Conservation (phyloP, 92 coral and sea anemone genomes). For the Bergia sp. region DNA sequence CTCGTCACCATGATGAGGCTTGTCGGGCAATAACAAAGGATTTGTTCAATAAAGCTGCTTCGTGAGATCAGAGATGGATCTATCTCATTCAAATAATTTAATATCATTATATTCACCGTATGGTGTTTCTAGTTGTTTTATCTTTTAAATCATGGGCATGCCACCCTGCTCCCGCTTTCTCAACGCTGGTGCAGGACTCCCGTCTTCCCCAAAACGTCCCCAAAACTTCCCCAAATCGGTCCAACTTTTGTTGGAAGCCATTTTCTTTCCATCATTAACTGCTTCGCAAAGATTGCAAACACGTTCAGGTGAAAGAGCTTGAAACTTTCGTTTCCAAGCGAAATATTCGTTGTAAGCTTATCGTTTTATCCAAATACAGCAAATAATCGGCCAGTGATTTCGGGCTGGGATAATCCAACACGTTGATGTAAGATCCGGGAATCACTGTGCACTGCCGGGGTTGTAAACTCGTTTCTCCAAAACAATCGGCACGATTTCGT, state of each 20-base stretch:
- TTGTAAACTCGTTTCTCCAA: conserved; percentile 54
- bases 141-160: no score
- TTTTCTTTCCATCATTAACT: conserved; percentile 9
- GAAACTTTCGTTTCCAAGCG: conserved; percentile 54
- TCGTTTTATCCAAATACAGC: conserved; percentile 68
- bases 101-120: no score
- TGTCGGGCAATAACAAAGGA: no score
- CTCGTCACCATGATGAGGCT: no score
- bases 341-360: conserved; percentile 68
- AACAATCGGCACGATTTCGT: conserved; percentile 54
- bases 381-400: conserved; percentile 62
- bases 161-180: neutral
- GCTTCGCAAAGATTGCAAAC: conserved; percentile 51
- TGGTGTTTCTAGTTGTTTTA: no score
- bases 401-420: conserved; percentile 66
- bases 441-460: conserved; percentile 51
- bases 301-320: neutral
- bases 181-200: neutral
- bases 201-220: neutral
- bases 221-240: neutral
- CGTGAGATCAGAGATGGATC: no score
- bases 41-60: no score
- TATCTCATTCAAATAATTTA: no score
- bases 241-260: neutral
- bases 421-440: conserved; percentile 75